Evolutionary conservation across 2,113 vertebrate species (phyloP), one percentile per base, ranked within the genome.

Genomic region (Sterrhoptilus dennistouni): DNA sequence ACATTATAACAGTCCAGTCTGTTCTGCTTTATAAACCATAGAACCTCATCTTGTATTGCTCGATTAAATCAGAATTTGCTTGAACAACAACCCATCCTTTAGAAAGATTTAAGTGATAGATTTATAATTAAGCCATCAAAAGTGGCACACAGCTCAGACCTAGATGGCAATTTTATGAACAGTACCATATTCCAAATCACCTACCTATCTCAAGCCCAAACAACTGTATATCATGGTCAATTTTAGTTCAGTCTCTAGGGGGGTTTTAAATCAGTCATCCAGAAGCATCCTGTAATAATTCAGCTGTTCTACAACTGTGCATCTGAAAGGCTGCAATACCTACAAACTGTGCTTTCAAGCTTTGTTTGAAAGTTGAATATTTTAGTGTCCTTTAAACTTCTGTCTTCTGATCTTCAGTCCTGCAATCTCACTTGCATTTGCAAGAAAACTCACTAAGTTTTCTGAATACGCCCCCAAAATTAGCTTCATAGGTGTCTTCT

Each of bases 41-140:
- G 45, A 75, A 60, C 44, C 77, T 78, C 57, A 87, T 81, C 35
- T 68, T 49, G 38, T 78, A 64, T 68, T 91, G 78, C 78, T 82
- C 1, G 1, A 78, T 89, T 81, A 84, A 89, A 70, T 76, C 47
- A 74, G 54, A 92, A 89, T 94, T 88, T 93, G 3, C 74, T 93
- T 83, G 40, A 93, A 71, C 25, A 94, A 79, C 61, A 87, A 22
- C 31, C 28, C 17, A 35, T 83, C 35, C 83, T 90, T 57, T 59
- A 83, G 64, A 65, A 86, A 77, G 63, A 77, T 87, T 72, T 86
- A 88, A 60, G 63, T 29, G n/a, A 74, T 56, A 86, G 45, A 86
- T 86, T 80, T 94, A 72, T 40, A 92, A 90, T 76, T 88, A 90
- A 95, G 88, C 63, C 80, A 80, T 57, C 68, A 81, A 90, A 90